Evolutionary conservation across 2,113 vertebrate genomes (phyloP), one percentile per base, ranked within the genome.

Genomic region (Sisor rabdophorus): DNA sequence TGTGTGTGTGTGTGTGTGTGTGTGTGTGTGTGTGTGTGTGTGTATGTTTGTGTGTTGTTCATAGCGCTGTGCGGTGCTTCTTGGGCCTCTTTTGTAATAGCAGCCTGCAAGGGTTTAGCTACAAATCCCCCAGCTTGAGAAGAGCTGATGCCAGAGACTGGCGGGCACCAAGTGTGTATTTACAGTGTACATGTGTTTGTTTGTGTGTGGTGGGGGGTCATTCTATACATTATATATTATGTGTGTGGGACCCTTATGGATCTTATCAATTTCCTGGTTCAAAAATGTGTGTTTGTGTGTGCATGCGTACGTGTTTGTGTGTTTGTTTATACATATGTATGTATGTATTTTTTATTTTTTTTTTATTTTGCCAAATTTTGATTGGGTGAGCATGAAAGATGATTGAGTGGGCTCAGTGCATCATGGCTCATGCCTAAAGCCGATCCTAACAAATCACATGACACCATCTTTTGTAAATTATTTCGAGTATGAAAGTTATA

Each of bases 111-210:
- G 72, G 87, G 87, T 87, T 88, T 86, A 84, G 77, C 78, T 82
- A 80, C 84, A 90, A 90, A 90, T 86, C 87, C 83, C 56, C 13
- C 9, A 52, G 89, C 84, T 86, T 91, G 90, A 84, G 80, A 63
- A 44, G 87, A 89, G 86, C 87, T 90, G 89, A 90, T 88, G 83
- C 86, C 79, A 71, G 86, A 91, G 91, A 93, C 91, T 86, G 78
- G 1, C 79, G 89, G 92, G 91, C 91, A 92, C 90, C 92, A 85
- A 71, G 81, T 36, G 60, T 67, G 56, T 56, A 36, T 80, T 44
- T 76, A 22, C 67, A 11, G 8, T 73, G 13, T 59, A 3, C 28
- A 13, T 24, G 7, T 67, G 12, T 67, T 48, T 64, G 48, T 73
- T 48, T 79, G 70, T 75, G 26, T 75, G 19, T 40, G 71, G 40